A percentile compares a stretch with the other conserved stretches of the same genome.
These are phyloP conservation scores for Lepidocyrtoides sp. DNA, from an alignment of 2,888 invertebrate species.

Conservation along the genomic window DNA sequence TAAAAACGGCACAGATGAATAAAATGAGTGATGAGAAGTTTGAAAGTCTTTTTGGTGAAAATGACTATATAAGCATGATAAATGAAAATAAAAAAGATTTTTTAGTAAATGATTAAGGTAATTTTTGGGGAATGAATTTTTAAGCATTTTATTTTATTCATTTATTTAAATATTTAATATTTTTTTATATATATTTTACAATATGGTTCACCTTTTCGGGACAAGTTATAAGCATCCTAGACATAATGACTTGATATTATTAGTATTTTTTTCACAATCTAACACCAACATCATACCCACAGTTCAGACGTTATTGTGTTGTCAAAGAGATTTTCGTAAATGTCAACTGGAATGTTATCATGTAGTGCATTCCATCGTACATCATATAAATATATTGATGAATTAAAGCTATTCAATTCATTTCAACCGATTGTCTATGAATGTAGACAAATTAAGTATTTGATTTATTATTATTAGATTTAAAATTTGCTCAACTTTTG, in stretches of 20 bases:
- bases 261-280: too few relatives aligned
- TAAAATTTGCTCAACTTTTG: background rate
- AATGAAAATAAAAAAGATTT: too few relatives aligned
- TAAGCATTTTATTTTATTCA: too few relatives aligned
- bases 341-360: background rate
- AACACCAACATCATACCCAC: background rate
- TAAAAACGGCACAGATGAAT: too few relatives aligned
- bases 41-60: too few relatives aligned
- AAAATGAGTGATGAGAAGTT: too few relatives aligned
- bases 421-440: slow-evolving; percentile 41
- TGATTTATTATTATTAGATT: too few relatives aligned
- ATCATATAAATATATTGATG: slow-evolving; percentile 10
- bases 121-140: too few relatives aligned
- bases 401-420: background rate
- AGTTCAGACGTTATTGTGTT: background rate
- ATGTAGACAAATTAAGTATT: slow-evolving; percentile 41
- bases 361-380: background rate
- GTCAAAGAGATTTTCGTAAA: background rate
- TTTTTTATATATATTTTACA: background rate
- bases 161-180: background rate
- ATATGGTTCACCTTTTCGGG: background rate
- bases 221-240: background rate
- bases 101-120: too few relatives aligned
- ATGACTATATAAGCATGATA: too few relatives aligned
- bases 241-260: background rate